A percentile compares a stretch with the other conserved stretches of the same genome.
These are phyloP conservation scores for Eupleurogrammus muticus DNA, from an alignment of 2,797 vertebrate species.

Conservation along the genomic window DNA sequence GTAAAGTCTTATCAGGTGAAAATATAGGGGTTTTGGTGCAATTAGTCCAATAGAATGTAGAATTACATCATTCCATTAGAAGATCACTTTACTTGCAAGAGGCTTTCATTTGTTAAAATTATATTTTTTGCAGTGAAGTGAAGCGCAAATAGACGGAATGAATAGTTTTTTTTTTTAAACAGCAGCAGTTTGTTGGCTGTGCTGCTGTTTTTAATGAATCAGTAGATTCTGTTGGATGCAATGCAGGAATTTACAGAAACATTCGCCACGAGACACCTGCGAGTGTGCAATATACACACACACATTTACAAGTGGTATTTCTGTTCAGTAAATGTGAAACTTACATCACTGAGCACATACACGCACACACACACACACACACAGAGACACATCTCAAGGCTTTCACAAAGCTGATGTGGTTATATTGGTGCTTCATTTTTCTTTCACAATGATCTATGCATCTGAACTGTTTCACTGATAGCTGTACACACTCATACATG, in stretches of 20 bases:
- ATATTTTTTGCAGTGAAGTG: no score
- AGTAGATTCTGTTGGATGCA: not conserved
- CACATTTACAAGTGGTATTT: not conserved
- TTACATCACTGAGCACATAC: not conserved
- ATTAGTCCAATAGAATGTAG: no score
- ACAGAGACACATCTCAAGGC: not conserved
- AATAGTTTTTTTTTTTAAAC: no score
- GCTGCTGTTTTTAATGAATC: conserved; percentile 16
- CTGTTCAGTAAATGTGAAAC: no score
- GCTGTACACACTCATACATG: conserved; percentile 16
- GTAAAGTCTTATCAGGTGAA: no score
- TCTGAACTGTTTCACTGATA: conserved; percentile 11
- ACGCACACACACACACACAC: not conserved
- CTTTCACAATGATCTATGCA: conserved; percentile 45
- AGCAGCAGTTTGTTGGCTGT: not conserved
- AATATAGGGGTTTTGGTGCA: no score
- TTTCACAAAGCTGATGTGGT: conserved; percentile 2
- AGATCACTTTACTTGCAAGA: no score
- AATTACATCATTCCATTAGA: no score
- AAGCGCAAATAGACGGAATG: no score
- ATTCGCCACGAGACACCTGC: not conserved
- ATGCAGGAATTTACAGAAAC: not conserved
- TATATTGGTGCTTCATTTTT: conserved; percentile 41
- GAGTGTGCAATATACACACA: conserved; percentile 4
- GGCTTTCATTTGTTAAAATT: no score